Conservation (phyloP, 2,888 invertebrate species). For the Lutraria lutraria region DNA sequence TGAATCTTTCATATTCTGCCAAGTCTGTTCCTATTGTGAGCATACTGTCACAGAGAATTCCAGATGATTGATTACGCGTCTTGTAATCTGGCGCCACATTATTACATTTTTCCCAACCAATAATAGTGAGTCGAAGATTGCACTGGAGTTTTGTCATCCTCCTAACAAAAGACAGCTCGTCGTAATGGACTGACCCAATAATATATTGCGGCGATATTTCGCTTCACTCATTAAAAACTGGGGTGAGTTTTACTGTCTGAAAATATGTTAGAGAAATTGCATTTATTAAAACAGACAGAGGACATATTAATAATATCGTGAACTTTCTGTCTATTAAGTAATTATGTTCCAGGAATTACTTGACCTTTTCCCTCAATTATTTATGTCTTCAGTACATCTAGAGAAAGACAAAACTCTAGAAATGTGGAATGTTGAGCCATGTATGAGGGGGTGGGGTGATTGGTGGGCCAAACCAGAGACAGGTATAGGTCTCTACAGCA, state of each 20-base stretch:
- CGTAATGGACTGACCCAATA: conserved; percentile 44
- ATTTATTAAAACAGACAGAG: conserved; percentile 9
- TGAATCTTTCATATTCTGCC: conserved; percentile 43
- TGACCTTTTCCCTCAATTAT: background rate
- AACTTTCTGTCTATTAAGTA: background rate
- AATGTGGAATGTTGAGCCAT: background rate
- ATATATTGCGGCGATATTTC: conserved; percentile 24
- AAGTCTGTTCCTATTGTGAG: conserved; percentile 64
- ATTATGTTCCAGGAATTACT: background rate
- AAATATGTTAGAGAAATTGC: background rate
- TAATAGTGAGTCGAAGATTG: conserved; percentile 54
- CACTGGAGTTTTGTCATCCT: conserved; percentile 43
- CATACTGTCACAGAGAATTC: conserved; percentile 70
- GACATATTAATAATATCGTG: background rate
- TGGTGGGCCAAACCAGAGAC: no score
- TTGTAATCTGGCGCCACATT: conserved; percentile 68
- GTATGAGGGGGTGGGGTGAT: no score
- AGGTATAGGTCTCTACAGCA: no score
- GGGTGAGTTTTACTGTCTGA: conserved; percentile 15
- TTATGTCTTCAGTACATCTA: background rate
- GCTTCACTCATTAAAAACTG: background rate
- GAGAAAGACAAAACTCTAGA: background rate
- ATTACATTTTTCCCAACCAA: conserved; percentile 54
- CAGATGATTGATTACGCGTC: conserved; percentile 71
- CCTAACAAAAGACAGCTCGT: conserved; percentile 37